Evolutionary conservation across 2,113 vertebrate genomes (phyloP).

Genomic region (Macroglossus sobrinus): DNA sequence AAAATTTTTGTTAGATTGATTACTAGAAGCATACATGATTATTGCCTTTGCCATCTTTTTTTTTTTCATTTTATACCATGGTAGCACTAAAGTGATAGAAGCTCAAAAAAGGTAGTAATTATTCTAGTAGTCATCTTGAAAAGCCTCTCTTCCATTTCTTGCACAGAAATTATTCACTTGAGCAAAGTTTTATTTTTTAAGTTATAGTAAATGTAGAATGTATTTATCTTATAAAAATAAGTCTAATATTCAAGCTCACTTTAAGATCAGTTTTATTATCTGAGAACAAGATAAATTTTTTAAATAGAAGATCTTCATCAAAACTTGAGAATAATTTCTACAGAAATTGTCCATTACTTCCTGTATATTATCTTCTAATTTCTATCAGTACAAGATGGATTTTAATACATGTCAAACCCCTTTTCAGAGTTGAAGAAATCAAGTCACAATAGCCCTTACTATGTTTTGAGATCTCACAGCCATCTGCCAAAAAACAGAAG

Average conservation of each 20-base stretch:
- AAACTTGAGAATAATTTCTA: neutral
- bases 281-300: constrained; percentile 2
- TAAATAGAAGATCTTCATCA: neutral
- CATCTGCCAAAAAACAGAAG: neutral
- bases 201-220: neutral
- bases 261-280: neutral
- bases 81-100: neutral
- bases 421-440: neutral
- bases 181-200: constrained; percentile 27
- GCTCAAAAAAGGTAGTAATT: neutral
- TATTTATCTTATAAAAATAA: constrained; percentile 28
- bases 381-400: neutral
- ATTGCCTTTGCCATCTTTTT: neutral
- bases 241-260: neutral
- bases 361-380: neutral
- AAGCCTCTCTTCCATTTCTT: neutral
- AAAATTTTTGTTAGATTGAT: neutral
- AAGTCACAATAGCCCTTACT: neutral
- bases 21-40: neutral
- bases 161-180: constrained; percentile 6
- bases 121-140: neutral
- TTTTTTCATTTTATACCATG: neutral
- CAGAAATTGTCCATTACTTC: constrained; percentile 16
- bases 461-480: neutral
- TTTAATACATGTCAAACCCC: neutral